Base-by-base conservation (phyloP, 2,797 vertebrate genomes). In the Peromyscus aztecus region DNA sequence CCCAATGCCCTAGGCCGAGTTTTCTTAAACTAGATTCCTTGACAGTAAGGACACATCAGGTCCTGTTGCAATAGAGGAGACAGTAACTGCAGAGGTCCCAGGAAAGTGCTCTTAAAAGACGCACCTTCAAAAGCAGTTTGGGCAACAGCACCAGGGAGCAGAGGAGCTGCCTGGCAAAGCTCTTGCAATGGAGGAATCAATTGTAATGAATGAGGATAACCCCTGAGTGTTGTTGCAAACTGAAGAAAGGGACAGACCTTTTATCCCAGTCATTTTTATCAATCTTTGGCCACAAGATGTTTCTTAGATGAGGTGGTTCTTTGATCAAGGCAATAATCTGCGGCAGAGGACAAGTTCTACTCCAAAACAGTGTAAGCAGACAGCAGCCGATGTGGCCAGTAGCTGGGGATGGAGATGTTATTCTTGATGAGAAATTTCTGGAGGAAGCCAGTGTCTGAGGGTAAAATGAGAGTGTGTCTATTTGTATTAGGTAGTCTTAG, bases 11-110 rank as follows among this genome's bases (percentile, higher is more conserved):
- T 19, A 88, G 84, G 46, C 75, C 49, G 52, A 49, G 83, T 86
- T 76, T 31, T 89, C n/a, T 93, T 91, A 84, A 94, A 90, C 6
- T 84, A 14, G 16, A 82, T 85, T 96, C n/a, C 40, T 46, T 92
- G n/a, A 67, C 63, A 61, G 37, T 5, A 73, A 11, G 11, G 17
- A n/a, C 27, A 89, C 29, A 69, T 88, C 75, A 75, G 57, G 43
- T 84, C 40, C 83, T 73, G 9, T 27, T 91, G 13, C 5, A 73
- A 52, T 46, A 34, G 16, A 86, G 34, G 37, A 90, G 31, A n/a
- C 27, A 17, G 29, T 86, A 63, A 75, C 34, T 69, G 13, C 80
- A 90, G 91, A 93, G 67, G 88, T 29, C 81, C 37, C 43, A 55
- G 65, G 19, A 83, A 52, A 73, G 4, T 67, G 16, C 23, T 77